These are phyloP conservation scores for Cheilosia vernalis DNA, from an alignment of 2,888 invertebrate species.

Conservation along the genomic window DNA sequence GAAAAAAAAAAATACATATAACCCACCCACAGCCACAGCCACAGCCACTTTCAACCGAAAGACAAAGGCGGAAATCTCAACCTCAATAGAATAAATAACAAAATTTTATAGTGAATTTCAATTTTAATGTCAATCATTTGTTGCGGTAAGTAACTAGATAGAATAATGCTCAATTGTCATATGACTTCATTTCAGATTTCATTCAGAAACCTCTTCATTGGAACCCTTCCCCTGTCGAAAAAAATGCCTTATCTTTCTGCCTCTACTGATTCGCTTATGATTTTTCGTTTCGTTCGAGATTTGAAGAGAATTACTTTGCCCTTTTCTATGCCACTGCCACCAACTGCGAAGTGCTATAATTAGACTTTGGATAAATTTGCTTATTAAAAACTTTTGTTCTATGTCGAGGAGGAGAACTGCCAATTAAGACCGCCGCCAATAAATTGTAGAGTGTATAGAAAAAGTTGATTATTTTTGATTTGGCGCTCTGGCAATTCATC, in stretches of 20 bases:
- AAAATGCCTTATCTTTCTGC: neutral
- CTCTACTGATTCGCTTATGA: neutral
- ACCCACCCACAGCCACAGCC: slow-evolving; percentile 14
- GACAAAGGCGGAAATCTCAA: neutral
- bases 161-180: neutral
- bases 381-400: slow-evolving; percentile 7
- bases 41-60: slow-evolving; percentile 2
- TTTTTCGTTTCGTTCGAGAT: slow-evolving; percentile 1
- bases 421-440: slow-evolving; percentile 47
- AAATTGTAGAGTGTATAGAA: neutral
- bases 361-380: slow-evolving; percentile 56
- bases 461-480: slow-evolving; percentile 40
- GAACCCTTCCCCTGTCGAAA: slow-evolving; percentile 2
- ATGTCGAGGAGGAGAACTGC: slow-evolving; percentile 17
- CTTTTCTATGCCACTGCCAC: slow-evolving; percentile 14
- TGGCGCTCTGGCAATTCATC: slow-evolving; percentile 67
- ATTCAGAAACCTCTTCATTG: slow-evolving; percentile 32
- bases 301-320: slow-evolving; percentile 31
- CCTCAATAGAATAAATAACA: neutral
- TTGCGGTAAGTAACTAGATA: slow-evolving; percentile 59
- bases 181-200: slow-evolving; percentile 57
- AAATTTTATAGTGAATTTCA: slow-evolving; percentile 29
- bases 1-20: neutral
- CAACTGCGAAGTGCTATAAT: slow-evolving; percentile 22
- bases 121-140: slow-evolving; percentile 68